Conservation (phyloP, 2,113 vertebrate species). For the Strigops habroptila region DNA sequence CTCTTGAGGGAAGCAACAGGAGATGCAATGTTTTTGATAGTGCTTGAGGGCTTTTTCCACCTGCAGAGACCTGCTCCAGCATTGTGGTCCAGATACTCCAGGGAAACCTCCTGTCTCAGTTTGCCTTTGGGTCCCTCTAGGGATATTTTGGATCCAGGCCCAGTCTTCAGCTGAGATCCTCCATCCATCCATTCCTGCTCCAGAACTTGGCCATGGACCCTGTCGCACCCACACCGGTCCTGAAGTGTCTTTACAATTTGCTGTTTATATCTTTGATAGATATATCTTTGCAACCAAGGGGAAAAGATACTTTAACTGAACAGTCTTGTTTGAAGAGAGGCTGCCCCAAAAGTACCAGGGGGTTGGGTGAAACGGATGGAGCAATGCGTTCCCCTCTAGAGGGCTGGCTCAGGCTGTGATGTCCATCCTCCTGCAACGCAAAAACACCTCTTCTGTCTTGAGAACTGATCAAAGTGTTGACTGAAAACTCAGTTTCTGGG, state of each 20-base stretch:
- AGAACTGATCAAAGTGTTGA: neutral
- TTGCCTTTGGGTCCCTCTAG: neutral
- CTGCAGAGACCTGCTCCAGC: neutral
- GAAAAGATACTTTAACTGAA: neutral
- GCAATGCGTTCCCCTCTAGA: accelerated
- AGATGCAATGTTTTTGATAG: neutral
- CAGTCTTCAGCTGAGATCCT: neutral
- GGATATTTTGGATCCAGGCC: neutral
- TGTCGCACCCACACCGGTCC: neutral
- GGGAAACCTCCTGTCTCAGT: neutral
- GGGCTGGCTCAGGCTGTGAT: neutral
- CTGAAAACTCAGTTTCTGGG: neutral
- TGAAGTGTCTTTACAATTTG: neutral
- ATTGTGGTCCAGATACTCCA: neutral
- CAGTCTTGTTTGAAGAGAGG: neutral
- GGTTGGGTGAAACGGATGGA: neutral
- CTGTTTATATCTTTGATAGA: neutral
- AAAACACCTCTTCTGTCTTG: neutral
- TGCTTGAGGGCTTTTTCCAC: neutral
- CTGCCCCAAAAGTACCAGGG: neutral
- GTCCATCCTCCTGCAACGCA: neutral
- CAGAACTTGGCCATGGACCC: neutral
- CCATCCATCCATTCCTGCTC: neutral
- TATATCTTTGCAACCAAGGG: neutral
- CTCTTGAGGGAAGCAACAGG: neutral